Evolutionary conservation across 2,888 invertebrate genomes (phyloP).

Genomic region (Andrena praecox): DNA sequence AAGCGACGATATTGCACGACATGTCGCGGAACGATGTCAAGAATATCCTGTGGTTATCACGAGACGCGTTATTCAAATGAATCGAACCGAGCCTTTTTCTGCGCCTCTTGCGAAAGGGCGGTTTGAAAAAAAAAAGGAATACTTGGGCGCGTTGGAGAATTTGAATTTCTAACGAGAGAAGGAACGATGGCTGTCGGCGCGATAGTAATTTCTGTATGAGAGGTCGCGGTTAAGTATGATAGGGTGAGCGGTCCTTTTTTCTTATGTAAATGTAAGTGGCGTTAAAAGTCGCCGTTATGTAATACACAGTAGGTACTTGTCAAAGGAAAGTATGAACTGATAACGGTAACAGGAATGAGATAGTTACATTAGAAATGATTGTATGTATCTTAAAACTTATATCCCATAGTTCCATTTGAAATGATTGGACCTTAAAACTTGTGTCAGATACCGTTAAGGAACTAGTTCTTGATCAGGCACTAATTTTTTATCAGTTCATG

Average conservation of each 20-base stretch:
- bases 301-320: too few relatives aligned
- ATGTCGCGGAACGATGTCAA: constrained; percentile 19
- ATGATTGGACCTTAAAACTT: too few relatives aligned
- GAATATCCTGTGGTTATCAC: constrained; percentile 22
- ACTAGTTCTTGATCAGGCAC: too few relatives aligned
- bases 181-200: not conserved
- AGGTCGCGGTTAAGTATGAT: not conserved
- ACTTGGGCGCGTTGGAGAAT: not conserved
- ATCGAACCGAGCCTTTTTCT: constrained; percentile 25
- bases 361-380: too few relatives aligned
- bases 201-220: constrained; percentile 2
- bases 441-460: too few relatives aligned
- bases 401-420: too few relatives aligned
- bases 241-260: not conserved
- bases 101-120: constrained; percentile 6
- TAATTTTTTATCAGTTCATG: too few relatives aligned
- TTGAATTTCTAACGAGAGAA: constrained; percentile 39
- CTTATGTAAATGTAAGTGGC: not conserved
- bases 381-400: too few relatives aligned
- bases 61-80: constrained; percentile 36
- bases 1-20: not conserved
- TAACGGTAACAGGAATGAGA: too few relatives aligned
- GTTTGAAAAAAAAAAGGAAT: constrained; percentile 2
- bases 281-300: too few relatives aligned
- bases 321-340: too few relatives aligned